Base-by-base conservation (phyloP, 2,888 invertebrate genomes). In the Gandaritis pyraliata region DNA sequence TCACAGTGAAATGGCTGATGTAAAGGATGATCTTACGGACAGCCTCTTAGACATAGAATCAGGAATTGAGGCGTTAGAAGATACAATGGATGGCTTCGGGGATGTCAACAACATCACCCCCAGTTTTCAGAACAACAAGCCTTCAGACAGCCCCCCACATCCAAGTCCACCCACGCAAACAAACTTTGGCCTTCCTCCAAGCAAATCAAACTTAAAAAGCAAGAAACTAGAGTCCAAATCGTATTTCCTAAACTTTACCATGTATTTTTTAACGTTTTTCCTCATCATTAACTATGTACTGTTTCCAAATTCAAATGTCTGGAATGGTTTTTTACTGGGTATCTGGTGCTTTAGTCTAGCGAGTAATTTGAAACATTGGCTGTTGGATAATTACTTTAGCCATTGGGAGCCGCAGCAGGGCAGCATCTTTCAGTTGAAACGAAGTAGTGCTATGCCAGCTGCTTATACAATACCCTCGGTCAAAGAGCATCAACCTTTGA, bases 381-480 rank as follows among this genome's bases (percentile, higher is more conserved):
- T 91, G 45, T 55, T 89, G 61, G 88, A 88, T 49, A 90, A 78
- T 43, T 90, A 86, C 71, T 90, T 90, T 53, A 82, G 83, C 71
- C 88, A 90, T 5, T 73, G 72, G 61, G 89, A 89, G 15, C 77
- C 81, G 8, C 73, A 71, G 39, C 81, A 72, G 39, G 66, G 69
- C 1, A 75, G 75, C 33, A 76, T 78, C 23, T 75, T 87, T 15
- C 84, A 82, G 58, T 55, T 86, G 53, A 87, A 85, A 54, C 74
- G 81, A 1, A 83, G 73, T 53, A 80, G 72, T 64, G 61, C 73
- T 6, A 62, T 74, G 52, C 84, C 86, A 0, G 47, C 74, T 12
- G 75, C 89, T 0, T 86, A 94, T 59, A 94, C 94, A 66, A 93
- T 95, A 76, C 94, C 94, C 0, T 93, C 94, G 1, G 93, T 93